Percentiles rank a stretch among this genome's conserved stretches.
Conservation (phyloP, 37 sponge, comb jelly and placozoan genomes). For the Halichondria panicea region DNA sequence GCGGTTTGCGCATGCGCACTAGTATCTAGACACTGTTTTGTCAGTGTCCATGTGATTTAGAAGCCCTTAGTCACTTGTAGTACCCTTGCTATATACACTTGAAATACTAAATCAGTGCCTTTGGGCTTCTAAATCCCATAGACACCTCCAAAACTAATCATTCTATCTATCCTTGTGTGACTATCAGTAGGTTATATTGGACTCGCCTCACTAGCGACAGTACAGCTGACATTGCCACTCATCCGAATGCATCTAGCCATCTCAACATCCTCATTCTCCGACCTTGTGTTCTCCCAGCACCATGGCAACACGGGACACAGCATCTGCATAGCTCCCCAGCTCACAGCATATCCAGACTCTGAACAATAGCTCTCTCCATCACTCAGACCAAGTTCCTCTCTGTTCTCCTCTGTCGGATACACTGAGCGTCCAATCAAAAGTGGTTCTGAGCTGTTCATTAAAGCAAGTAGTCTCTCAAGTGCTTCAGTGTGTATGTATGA, state of each 20-base stretch:
- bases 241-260: conserved; percentile 36
- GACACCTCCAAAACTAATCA: too few species aligned
- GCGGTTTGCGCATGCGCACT: too few species aligned
- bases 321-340: conserved; percentile 23
- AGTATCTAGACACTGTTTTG: too few species aligned
- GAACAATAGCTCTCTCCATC: conserved; percentile 46
- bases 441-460: conserved; percentile 36
- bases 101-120: too few species aligned
- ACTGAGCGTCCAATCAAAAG: conserved; percentile 22
- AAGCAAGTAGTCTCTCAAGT: conserved; percentile 23
- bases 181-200: too few species aligned
- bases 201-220: conserved; percentile 33
- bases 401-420: conserved; percentile 8
- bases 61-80: too few species aligned
- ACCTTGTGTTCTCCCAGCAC: conserved; percentile 29
- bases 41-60: too few species aligned
- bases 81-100: too few species aligned
- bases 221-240: conserved; percentile 35
- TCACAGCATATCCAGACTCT: conserved; percentile 28
- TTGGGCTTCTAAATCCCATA: too few species aligned
- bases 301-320: conserved; percentile 17
- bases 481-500: conserved; percentile 1
- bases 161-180: too few species aligned
- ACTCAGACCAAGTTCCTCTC: conserved; percentile 37
- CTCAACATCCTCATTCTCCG: conserved; percentile 46